Evolutionary conservation across 2,888 invertebrate species (phyloP), one percentile per base, ranked within the genome.

Genomic region (Dichetophora obliterata): DNA sequence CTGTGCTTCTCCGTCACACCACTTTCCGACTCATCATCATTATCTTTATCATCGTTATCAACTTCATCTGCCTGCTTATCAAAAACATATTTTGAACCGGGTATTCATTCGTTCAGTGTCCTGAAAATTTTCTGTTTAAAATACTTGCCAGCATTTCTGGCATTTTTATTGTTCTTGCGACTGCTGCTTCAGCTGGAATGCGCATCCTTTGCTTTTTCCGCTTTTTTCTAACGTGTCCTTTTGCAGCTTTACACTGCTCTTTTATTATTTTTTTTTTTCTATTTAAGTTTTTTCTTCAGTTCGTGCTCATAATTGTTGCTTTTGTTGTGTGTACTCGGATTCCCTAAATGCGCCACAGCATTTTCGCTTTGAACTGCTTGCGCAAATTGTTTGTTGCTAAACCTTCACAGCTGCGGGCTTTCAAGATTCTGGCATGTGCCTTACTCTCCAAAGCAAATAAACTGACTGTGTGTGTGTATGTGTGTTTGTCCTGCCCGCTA

Each of bases 61-160:
- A 48, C 68, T 14, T 27, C 16, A 22, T 57, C 37, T 22, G 54
- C 8, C 11, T 34, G 34, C 37, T 71, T 37, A 71, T 71, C 71
- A 71, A 71, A 71, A 57, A 59, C 71, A 71, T 71, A 57, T 71
- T 71, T 69, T 34, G 43, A 57, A 37, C 57, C 37, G 59, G 22
- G 71, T 59, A 71, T 71, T 71, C 50, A n/a, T 50, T 50, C n/a
- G n/a, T n/a, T 50, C 31, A 69, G 69, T 69, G 69, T 69, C 52
- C 69, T 52, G 69, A 27, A 52, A 24, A 69, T 52, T 69, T 69
- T 66, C 14, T 69, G 50, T 24, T 69, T 69, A 16, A 52, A 50
- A 52, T 69, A 14, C 52, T 69, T 27, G 34, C 65, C 65, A 61
- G 61, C 61, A 61, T 61, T 61, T 27, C 61, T 61, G 16, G 6